Base-by-base conservation (phyloP, 2,797 vertebrate genomes). In the Danio aesculapii region DNA sequence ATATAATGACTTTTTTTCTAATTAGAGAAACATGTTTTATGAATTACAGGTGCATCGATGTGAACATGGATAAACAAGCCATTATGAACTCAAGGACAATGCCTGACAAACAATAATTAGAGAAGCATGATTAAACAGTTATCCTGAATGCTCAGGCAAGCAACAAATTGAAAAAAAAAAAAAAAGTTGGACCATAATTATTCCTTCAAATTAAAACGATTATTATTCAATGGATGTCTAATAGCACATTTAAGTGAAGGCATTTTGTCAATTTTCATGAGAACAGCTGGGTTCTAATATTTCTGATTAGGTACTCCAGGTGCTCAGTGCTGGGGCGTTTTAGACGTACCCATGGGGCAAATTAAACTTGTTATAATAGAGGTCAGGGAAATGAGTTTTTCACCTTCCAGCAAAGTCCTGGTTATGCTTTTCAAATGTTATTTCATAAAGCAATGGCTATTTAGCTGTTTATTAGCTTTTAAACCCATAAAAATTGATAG, bases 201-300 rank as follows among this genome's bases (percentile, higher is more conserved):
- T 66, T 64, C 62, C 70, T 77, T 81, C 62, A 77, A 73, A 81
- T 81, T 67, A 73, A 73, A 81, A 73, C 2, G 8, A 81, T 81
- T 84, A 64, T 50, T 74, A 77, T 47, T 81, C 57, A 57, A 77
- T 77, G 74, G n/a, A 63, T 49, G 79, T 57, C 66, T 81, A 78
- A 43, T 72, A 71, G 39, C 77, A 49, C 9, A 57, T 84, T 52
- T 76, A 81, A 58, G 55, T 79, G 47, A 84, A 76, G 17, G 47
- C 12, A 47, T 79, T 71, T 72, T 72, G 70, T 55, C 66, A 70
- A 21, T 70, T 78, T 81, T 47, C 63, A 44, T 19, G 17, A 76
- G 53, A 76, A 64, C 79, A 81, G 82, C 74, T 84, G 79, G 74
- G 74, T 61, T 69, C 46, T 84, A 77, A 84, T 81, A 66, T 41